phyloP scores from a whole-genome alignment of 2,888 invertebrate genomes.

The Ectemnius continuus region DNA sequence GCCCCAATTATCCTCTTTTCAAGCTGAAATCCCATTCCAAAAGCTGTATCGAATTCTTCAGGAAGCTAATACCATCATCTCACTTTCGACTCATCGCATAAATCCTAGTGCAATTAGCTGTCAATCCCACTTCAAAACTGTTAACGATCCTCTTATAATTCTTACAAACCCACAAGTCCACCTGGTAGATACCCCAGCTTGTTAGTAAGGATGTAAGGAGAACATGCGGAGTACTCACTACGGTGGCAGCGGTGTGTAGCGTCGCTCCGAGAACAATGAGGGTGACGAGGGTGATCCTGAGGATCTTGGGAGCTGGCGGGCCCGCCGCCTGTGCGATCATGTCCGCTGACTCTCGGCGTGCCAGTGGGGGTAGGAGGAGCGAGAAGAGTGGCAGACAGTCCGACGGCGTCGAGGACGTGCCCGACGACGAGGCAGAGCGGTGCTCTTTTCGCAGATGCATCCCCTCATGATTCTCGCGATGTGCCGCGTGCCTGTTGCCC shows the following conservation, averaged over 20 bases:
- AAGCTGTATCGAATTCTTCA: too few relatives aligned
- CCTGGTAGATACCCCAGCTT: background rate
- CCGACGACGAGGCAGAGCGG: constrained; percentile 59
- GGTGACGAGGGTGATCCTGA: constrained; percentile 36
- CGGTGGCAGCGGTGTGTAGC: constrained; percentile 18
- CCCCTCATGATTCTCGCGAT: constrained; percentile 66
- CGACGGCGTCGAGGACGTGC: constrained; percentile 59
- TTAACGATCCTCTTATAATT: too few relatives aligned
- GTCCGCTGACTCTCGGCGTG: constrained; percentile 44
- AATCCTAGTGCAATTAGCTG: too few relatives aligned
- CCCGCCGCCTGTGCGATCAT: constrained; percentile 41
- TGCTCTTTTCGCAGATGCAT: constrained; percentile 66
- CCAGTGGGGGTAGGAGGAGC: constrained; percentile 48
- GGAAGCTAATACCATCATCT: too few relatives aligned
- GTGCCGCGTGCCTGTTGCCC: constrained; percentile 43
- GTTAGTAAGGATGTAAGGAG: background rate
- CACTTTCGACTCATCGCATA: too few relatives aligned
- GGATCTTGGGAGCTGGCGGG: constrained; percentile 26
- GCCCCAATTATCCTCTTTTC: too few relatives aligned
- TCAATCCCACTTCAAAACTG: too few relatives aligned
- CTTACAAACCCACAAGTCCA: too few relatives aligned
- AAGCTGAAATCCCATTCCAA: too few relatives aligned
- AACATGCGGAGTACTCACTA: constrained; percentile 44
- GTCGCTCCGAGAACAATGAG: constrained; percentile 31
- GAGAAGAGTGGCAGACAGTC: constrained; percentile 42